Evolutionary conservation across 2,888 invertebrate genomes (phyloP), one percentile per base, ranked within the genome.

Genomic region (Augochlorella aurata): DNA sequence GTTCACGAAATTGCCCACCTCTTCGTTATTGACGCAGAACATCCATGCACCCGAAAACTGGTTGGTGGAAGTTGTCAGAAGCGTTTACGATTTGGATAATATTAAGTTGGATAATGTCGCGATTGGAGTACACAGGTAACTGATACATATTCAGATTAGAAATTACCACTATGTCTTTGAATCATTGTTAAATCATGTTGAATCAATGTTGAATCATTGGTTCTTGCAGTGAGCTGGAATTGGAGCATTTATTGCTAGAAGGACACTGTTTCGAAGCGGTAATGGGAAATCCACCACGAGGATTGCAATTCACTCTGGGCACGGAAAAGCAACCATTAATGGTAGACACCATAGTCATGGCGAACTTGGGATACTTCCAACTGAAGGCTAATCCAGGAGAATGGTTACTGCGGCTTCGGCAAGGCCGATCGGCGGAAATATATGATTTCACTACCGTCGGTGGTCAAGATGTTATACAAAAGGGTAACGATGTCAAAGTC

Each of bases 311-410:
- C 81, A 97, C 97, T 5, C 94, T 99, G 70, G 99, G 99, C 66
- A 97, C 98, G 0, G 96, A 97, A 83, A 95, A 95, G n/a, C 94
- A 95, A 79, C 96, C 97, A 0, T 96, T 96, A 9, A 95, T 96
- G 87, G 97, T 98, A 88, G 99, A 99, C 94, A 99, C 99, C 24
- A 99, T 99, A 89, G 99, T 99, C n/a, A 99, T 99, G 99, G 99
- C 99, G 9, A 99, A 99, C 94, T 95, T 99, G 88, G 99, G 99
- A 18, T 99, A 99, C 94, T 99, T 99, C 95, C 98, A 98, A 94
- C 94, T 99, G 49, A 99, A 99, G 94, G 99, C 99, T 0, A 98
- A 98, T 93, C 99, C 99, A 1, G 99, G 99, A 0, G 97, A 98
- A 14, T 99, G 99, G 99, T 94, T 97, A 38, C 94, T 99, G 81